Evolutionary conservation across 2,113 vertebrate genomes (phyloP).

Genomic region (Axis porcinus): DNA sequence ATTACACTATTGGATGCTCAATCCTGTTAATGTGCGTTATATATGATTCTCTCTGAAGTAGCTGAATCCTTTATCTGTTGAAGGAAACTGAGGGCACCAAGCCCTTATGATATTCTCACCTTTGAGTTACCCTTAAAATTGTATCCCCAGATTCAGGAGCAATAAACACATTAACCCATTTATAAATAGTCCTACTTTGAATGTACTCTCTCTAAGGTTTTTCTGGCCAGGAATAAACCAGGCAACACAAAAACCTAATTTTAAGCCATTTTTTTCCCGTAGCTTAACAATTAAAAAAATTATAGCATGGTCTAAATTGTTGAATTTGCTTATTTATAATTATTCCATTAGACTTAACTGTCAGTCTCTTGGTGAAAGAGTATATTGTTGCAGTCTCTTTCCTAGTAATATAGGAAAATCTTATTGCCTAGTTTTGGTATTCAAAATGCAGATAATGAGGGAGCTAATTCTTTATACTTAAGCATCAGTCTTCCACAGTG

Average conservation of each 20-base stretch:
- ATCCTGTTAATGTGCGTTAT: background rate
- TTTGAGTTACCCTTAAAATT: conserved; percentile 28
- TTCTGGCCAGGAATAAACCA: background rate
- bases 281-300: background rate
- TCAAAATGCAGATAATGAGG: background rate
- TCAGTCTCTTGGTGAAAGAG: background rate
- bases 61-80: background rate
- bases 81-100: background rate
- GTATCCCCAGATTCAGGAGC: background rate
- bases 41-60: conserved; percentile 20
- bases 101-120: background rate
- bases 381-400: background rate
- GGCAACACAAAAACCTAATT: background rate
- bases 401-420: conserved; percentile 5
- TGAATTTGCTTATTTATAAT: conserved; percentile 14
- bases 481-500: background rate
- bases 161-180: background rate
- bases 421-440: background rate
- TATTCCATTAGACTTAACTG: background rate
- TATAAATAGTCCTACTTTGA: background rate
- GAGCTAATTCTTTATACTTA: conserved; percentile 32
- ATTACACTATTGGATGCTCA: background rate
- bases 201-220: background rate
- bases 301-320: background rate
- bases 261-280: background rate